Evolutionary conservation across 1,140 invertebrate species (phyloP), one percentile per base, ranked within the genome.

Genomic region (Trichoplusia ni): DNA sequence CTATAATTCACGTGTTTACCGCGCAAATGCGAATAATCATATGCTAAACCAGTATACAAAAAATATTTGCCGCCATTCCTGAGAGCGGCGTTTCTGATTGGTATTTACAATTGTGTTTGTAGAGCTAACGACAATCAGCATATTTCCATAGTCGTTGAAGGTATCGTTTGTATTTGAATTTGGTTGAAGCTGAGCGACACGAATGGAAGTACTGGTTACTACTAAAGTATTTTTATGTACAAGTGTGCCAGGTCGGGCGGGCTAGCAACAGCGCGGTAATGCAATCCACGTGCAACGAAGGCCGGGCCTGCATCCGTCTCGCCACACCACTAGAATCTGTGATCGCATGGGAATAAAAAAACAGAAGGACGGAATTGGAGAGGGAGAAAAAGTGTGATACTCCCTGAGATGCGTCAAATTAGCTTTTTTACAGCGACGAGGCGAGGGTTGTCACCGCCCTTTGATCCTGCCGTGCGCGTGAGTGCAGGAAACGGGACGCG

Each of bases 241-340:
- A 38, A 40, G 51, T 54, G 51, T 56, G 51, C 38, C 51, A 60
- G 66, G 69, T 70, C 64, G 49, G 4, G 27, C 9, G 7, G 59
- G 46, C 25, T 60, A 53, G 73, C 67, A 73, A 74, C 59, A 73
- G 56, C 38, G 54, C 47, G 8, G 19, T 67, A 67, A 86, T 86
- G 77, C 82, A 75, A 53, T 69, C 67, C 82, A 85, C 82, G 84
- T 70, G 73, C 69, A 71, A 64, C 71, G 79, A 84, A 82, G 79
- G 77, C 68, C 51, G 51, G 68, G 61, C 58, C 68, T 67, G 77
- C 81, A 85, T 85, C 82, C 82, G 75, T 69, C 69, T 69, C 61
- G 37, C 64, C 29, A 74, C 83, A 67, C 75, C 71, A 74, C 47
- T 69, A 60, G 81, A 81, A 84, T 83, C 69, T 54, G 51, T 78